Conservation (phyloP, 2,888 invertebrate species). For the Diabrotica balteata region DNA sequence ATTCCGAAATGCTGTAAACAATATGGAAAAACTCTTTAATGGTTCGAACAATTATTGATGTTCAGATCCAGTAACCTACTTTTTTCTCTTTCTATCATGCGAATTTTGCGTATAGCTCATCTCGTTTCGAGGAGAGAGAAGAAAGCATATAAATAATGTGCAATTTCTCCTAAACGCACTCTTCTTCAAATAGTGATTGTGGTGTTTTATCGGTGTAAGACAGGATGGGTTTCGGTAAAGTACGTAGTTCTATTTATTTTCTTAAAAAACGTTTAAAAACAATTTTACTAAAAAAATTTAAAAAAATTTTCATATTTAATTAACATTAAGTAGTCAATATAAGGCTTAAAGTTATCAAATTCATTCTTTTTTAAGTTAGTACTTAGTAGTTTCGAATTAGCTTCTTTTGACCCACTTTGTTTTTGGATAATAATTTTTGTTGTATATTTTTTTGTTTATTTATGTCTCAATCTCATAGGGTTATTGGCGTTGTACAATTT, state of each 20-base stretch:
- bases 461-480: too few relatives aligned
- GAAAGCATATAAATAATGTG: conserved; percentile 55
- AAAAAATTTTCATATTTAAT: too few relatives aligned
- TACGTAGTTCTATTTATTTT: conserved; percentile 20
- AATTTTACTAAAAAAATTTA: too few relatives aligned
- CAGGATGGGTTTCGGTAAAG: conserved; percentile 39
- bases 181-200: conserved; percentile 44
- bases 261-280: too few relatives aligned
- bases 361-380: too few relatives aligned
- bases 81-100: conserved; percentile 48
- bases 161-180: conserved; percentile 53
- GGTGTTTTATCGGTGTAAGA: conserved; percentile 34
- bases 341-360: too few relatives aligned
- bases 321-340: too few relatives aligned
- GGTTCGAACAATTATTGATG: conserved; percentile 20
- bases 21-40: conserved; percentile 20
- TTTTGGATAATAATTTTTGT: too few relatives aligned
- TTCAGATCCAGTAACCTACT: conserved; percentile 49
- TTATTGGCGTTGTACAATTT: too few relatives aligned
- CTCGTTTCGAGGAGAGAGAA: conserved; percentile 46
- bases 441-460: too few relatives aligned
- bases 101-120: conserved; percentile 33
- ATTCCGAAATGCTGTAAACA: conserved; percentile 14
- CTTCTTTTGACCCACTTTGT: too few relatives aligned
- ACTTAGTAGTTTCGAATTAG: too few relatives aligned